phyloP scores from a whole-genome alignment of 2,113 vertebrate genomes.

The Electrona antarctica region DNA sequence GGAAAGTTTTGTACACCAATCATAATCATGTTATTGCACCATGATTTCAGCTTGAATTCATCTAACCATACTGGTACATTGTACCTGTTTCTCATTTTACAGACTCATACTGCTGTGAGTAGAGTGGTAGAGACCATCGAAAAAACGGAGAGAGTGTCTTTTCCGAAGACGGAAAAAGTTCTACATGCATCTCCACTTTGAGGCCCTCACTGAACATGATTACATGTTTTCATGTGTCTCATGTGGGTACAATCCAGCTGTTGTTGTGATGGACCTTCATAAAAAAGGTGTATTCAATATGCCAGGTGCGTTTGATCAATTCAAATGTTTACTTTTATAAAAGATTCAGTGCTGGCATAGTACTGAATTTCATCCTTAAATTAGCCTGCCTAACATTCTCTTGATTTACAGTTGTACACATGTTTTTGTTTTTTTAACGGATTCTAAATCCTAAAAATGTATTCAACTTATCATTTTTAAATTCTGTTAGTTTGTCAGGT shows the following conservation, averaged over 20 bases:
- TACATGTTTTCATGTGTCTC: slow-evolving; percentile 20
- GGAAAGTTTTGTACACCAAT: too few species aligned
- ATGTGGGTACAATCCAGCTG: slow-evolving; percentile 8
- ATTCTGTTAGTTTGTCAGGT: too few species aligned
- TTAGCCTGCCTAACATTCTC: too few species aligned
- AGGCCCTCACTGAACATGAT: slow-evolving; percentile 17
- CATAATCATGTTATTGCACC: too few species aligned
- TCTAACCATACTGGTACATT: not conserved
- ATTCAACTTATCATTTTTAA: too few species aligned
- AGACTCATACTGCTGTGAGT: slow-evolving; percentile 13
- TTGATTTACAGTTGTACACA: too few species aligned
- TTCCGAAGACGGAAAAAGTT: slow-evolving; percentile 3
- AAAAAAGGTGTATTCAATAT: slow-evolving; percentile 14
- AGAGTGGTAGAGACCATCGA: slow-evolving; percentile 3
- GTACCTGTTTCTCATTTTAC: not conserved
- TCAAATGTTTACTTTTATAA: not conserved
- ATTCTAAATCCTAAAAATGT: too few species aligned
- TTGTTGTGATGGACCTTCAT: slow-evolving; percentile 34
- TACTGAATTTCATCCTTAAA: too few species aligned
- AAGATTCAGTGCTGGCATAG: too few species aligned
- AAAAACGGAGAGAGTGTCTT: slow-evolving; percentile 4
- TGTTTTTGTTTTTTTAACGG: too few species aligned
- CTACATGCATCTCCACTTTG: slow-evolving; percentile 23
- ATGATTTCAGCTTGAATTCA: not conserved
- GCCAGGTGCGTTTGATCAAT: not conserved